These are phyloP conservation scores for Synanthedon myopaeformis DNA, from an alignment of 2,888 invertebrate genomes.

Conservation along the genomic window DNA sequence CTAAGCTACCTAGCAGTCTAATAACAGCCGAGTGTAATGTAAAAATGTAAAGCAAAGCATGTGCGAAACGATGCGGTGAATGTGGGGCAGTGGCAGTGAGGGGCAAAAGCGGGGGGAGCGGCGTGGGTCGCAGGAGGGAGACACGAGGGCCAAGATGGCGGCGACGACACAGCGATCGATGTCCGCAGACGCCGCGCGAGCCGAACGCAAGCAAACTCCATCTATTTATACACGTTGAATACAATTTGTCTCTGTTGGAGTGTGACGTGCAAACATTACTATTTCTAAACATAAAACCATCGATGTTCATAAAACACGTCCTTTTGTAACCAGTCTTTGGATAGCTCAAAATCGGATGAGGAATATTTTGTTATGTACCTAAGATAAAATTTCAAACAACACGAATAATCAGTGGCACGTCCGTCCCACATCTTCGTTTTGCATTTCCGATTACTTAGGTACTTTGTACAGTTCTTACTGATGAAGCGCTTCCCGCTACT, in stretches of 20 bases:
- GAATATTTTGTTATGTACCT: too few relatives aligned
- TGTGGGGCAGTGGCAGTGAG: conserved; percentile 55
- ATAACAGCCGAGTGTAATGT: not conserved
- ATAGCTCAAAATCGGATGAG: too few relatives aligned
- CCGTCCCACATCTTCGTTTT: too few relatives aligned
- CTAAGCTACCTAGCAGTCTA: not conserved
- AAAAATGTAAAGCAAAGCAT: conserved; percentile 10
- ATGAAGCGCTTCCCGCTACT: too few relatives aligned
- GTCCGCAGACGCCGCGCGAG: conserved; percentile 60
- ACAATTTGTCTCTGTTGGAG: conserved; percentile 38
- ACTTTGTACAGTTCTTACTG: too few relatives aligned
- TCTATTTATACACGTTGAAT: conserved; percentile 61
- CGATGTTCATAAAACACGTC: too few relatives aligned
- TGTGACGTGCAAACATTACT: not conserved
- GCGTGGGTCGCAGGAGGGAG: conserved; percentile 51
- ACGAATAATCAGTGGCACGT: too few relatives aligned
- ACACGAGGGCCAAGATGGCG: conserved; percentile 68
- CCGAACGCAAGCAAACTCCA: conserved; percentile 25
- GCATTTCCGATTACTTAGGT: too few relatives aligned
- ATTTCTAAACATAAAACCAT: conserved; percentile 2
- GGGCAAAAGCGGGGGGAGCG: conserved; percentile 41
- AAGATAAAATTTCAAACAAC: too few relatives aligned
- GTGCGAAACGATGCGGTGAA: conserved; percentile 55
- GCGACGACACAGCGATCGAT: conserved; percentile 68
- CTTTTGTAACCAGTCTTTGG: too few relatives aligned